These are phyloP conservation scores for Neolamprologus tretocephalus DNA, from an alignment of 2,113 vertebrate genomes.

Conservation along the genomic window DNA sequence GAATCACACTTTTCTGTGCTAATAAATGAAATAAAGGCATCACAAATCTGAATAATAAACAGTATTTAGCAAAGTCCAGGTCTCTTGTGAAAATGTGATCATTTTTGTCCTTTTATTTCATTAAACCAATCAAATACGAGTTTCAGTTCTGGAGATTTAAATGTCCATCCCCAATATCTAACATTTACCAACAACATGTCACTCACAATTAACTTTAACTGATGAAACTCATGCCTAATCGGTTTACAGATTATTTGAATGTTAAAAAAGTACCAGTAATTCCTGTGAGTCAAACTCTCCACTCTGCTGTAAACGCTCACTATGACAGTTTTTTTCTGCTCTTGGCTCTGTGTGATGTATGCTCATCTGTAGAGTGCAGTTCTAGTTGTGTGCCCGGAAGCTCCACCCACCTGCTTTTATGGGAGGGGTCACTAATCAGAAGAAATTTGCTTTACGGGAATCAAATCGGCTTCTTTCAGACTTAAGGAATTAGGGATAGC, in stretches of 20 bases:
- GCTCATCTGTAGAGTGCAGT: neutral
- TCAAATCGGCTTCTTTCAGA: neutral
- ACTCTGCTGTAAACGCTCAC: neutral
- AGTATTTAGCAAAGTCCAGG: rapidly evolving
- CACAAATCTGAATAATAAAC: neutral
- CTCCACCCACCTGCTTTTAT: neutral
- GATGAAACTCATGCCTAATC: neutral
- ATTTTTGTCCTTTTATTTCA: neutral
- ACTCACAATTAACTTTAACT: neutral
- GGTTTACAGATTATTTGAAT: neutral
- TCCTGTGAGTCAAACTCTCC: neutral
- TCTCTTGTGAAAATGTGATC: neutral
- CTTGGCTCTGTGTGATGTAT: neutral
- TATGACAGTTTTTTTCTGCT: neutral
- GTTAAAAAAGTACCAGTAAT: neutral
- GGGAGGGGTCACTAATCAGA: neutral
- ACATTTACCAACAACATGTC: neutral
- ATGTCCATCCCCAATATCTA: neutral
- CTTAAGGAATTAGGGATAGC: neutral
- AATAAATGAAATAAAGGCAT: neutral
- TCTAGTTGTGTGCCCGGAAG: neutral
- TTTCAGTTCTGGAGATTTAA: neutral
- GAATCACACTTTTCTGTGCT: neutral
- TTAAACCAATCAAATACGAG: rapidly evolving
- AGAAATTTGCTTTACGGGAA: neutral